Conservation (phyloP, 2,888 invertebrate genomes). For the Lagria hirta region DNA sequence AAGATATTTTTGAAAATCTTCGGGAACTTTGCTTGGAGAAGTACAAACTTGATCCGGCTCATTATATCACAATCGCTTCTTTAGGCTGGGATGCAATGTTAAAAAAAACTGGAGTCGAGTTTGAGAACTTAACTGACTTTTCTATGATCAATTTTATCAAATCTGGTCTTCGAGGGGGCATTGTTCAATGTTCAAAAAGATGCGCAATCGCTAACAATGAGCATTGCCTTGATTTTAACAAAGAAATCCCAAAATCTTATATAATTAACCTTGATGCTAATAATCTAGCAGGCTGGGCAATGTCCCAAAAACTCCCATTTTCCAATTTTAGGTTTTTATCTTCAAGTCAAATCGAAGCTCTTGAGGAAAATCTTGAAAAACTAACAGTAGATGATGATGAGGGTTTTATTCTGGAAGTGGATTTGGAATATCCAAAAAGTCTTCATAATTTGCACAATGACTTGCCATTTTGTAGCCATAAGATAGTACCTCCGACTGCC, state of each 20-base stretch:
- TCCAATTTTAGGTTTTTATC: constrained; percentile 87
- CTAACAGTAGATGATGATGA: constrained; percentile 4
- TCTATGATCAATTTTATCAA: constrained; percentile 39
- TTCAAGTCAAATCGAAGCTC: neutral
- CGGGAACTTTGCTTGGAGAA: constrained; percentile 7
- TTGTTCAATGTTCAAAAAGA: constrained; percentile 39
- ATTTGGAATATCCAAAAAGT: constrained; percentile 32
- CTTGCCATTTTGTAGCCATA: constrained; percentile 41
- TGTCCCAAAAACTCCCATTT: constrained; percentile 77
- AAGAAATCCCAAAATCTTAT: constrained; percentile 11
- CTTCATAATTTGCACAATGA: constrained; percentile 43
- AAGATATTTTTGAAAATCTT: constrained; percentile 31
- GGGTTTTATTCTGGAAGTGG: constrained; percentile 45
- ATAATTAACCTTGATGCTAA: constrained; percentile 56
- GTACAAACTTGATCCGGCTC: constrained; percentile 15
- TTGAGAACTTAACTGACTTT: constrained; percentile 39
- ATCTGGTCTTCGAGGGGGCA: constrained; percentile 41
- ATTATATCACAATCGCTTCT: constrained; percentile 13
- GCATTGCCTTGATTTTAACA: constrained; percentile 29
- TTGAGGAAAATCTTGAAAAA: neutral
- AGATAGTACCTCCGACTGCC: neutral
- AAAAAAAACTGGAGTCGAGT: constrained; percentile 34
- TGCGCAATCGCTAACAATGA: constrained; percentile 41
- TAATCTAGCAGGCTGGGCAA: constrained; percentile 18
- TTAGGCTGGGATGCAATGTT: constrained; percentile 20